Base-by-base conservation (phyloP, 2,113 vertebrate genomes). In the Phyllostomus discolor region DNA sequence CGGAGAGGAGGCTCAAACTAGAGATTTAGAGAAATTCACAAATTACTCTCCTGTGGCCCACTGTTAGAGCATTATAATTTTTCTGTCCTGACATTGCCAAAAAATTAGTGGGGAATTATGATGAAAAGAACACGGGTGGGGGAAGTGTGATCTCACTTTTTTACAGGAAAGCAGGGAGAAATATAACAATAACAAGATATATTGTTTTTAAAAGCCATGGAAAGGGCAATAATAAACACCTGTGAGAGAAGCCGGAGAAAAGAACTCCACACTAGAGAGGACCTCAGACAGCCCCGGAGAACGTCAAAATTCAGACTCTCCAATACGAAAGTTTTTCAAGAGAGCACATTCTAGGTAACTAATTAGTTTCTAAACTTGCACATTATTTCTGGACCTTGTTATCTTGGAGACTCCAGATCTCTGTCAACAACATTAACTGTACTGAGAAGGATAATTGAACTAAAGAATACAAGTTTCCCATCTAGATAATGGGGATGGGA, bases 51-150 rank as follows among this genome's bases (percentile, higher is more conserved):
- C 26, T 85, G 11, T 52, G 62, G 31, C 57, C 88, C 54, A 69
- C 14, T 82, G 38, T 33, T 70, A 86, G 4, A 75, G 10, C 8
- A 35, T 66, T 52, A 54, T 26, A 57, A 75, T 43, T 88, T 81
- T 78, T 66, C 64, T 93, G 16, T 50, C 5, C 5, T 89, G 86
- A 93, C 43, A 70, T 52, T 70, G n/a, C 72, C 79, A 75, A 87
- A 95, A 94, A 82, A 50, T 91, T 90, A 89, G 35, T 64, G 16
- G 31, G 19, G 26, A 83, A 83, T 95, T 91, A 95, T 75, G 26
- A 64, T 89, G 67, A 70, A 94, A 93, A 90, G 54, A 88, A 78
- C 16, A 52, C 57, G 22, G 12, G n/a, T 91, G 50, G n/a, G 8
- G 80, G 19, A 97, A 83, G 19, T 83, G 48, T 83, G 70, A 91